Evolutionary conservation across 2,113 vertebrate species (phyloP).

Genomic region (Saccopteryx bilineata): DNA sequence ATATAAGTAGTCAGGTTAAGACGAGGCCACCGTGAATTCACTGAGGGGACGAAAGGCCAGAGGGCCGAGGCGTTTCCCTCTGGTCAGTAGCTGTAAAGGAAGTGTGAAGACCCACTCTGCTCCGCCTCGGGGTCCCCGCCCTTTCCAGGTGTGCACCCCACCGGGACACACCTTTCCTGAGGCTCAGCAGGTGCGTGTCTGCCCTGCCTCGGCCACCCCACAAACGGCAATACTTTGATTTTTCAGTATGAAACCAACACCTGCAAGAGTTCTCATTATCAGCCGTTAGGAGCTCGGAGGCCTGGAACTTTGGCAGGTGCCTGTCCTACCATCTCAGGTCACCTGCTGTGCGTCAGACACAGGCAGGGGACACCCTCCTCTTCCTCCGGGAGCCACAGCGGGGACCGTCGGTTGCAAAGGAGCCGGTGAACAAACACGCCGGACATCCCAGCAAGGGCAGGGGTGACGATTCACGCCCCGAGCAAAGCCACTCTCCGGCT

Average conservation of each 20-base stretch:
- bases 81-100: neutral
- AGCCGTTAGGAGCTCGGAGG: neutral
- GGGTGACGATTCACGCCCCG: neutral
- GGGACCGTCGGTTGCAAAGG: neutral
- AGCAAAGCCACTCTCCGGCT: neutral
- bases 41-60: neutral
- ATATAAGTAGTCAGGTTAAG: neutral
- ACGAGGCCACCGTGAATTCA: neutral
- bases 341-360: neutral
- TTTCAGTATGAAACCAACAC: neutral
- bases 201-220: neutral
- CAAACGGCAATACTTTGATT: neutral
- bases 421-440: neutral
- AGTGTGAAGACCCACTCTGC: no score
- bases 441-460: neutral
- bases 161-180: no score
- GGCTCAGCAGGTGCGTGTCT: neutral
- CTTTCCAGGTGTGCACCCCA: rapidly evolving
- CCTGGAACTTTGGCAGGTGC: no score
- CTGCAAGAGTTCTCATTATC: neutral
- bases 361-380: no score
- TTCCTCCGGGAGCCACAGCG: neutral
- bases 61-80: neutral
- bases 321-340: neutral
- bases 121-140: no score